A percentile compares a stretch with the other conserved stretches of the same genome.
These are phyloP conservation scores for Bhutanitis thaidina DNA, from an alignment of 2,888 invertebrate genomes.

Conservation along the genomic window DNA sequence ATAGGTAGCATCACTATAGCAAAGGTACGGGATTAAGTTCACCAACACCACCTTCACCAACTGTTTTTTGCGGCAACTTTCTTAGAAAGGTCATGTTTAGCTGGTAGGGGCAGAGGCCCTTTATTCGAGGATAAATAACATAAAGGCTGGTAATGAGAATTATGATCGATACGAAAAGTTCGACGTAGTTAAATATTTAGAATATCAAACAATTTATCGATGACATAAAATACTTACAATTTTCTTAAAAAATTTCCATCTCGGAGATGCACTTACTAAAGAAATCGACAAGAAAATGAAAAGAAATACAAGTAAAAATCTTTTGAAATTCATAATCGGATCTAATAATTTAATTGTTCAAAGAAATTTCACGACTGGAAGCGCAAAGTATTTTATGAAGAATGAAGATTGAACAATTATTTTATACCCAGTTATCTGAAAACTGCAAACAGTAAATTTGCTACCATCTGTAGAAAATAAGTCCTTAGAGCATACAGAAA, in stretches of 20 bases:
- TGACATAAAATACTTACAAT: slow-evolving; percentile 23
- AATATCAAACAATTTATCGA: no score
- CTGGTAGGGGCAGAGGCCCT: no score
- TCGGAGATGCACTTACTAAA: slow-evolving; percentile 18
- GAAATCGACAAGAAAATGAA: slow-evolving; percentile 15
- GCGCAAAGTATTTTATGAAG: not conserved
- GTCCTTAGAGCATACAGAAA: not conserved
- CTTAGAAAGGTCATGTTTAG: no score
- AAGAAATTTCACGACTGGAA: not conserved
- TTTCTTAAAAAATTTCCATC: slow-evolving; percentile 27
- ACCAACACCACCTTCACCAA: no score
- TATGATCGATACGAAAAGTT: no score
- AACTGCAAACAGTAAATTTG: not conserved
- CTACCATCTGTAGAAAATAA: not conserved
- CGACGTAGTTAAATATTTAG: no score
- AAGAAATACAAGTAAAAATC: slow-evolving; percentile 14
- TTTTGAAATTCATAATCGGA: slow-evolving; percentile 24
- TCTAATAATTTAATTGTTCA: not conserved
- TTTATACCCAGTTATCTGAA: not conserved
- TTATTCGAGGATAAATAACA: no score
- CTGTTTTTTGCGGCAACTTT: no score
- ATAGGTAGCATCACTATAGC: no score
- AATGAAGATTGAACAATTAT: not conserved
- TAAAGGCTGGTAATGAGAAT: no score
- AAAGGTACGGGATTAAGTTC: no score